Evolutionary conservation across 2,888 invertebrate genomes (phyloP).

Genomic region (Acanthosepion lycidas): DNA sequence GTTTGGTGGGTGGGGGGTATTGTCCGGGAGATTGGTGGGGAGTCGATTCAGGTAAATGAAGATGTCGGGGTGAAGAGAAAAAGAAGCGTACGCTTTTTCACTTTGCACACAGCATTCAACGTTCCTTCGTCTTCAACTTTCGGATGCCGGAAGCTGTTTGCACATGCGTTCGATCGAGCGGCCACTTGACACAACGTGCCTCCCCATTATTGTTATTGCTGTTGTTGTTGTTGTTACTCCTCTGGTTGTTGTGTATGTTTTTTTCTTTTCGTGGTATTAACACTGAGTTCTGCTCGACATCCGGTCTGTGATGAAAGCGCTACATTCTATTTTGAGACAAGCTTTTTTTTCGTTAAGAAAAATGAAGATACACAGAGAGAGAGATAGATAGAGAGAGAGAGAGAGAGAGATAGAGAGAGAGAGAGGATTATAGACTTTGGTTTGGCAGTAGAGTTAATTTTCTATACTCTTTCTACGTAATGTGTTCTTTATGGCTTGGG

Average conservation of each 20-base stretch:
- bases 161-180: not conserved
- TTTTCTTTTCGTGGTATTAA: not conserved
- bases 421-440: too few species aligned
- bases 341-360: not conserved
- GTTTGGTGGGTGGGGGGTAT: not conserved
- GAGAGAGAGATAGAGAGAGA: too few species aligned
- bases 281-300: not conserved
- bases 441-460: too few species aligned
- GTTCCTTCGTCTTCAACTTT: not conserved
- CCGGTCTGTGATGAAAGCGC: not conserved
- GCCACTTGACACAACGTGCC: constrained; percentile 15
- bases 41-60: not conserved
- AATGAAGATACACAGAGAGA: too few species aligned
- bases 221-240: not conserved
- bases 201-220: not conserved
- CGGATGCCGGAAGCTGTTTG: constrained; percentile 33
- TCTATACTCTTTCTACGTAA: too few species aligned
- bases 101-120: not conserved
- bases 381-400: too few species aligned
- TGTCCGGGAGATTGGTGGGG: not conserved
- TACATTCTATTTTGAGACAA: not conserved
- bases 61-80: not conserved
- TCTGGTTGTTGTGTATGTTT: not conserved
- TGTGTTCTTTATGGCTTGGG: too few species aligned
- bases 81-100: not conserved